These are phyloP conservation scores for Agonopterix alstromeriana DNA, from an alignment of 2,888 invertebrate genomes.

Conservation along the genomic window DNA sequence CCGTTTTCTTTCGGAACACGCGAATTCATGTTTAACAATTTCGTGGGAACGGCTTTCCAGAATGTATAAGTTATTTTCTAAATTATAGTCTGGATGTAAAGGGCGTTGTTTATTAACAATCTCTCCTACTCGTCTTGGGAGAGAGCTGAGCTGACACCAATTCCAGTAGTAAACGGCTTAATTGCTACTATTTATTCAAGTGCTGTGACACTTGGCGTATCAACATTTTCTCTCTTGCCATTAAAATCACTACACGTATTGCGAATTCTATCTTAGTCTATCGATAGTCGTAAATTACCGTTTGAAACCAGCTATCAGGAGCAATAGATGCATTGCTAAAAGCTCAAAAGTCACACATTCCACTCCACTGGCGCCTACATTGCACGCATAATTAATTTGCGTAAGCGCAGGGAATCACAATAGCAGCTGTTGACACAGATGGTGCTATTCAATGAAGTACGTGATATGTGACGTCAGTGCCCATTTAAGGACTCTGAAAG, in stretches of 20 bases:
- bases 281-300: constrained; percentile 28
- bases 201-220: constrained; percentile 20
- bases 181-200: constrained; percentile 21
- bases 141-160: constrained; percentile 19
- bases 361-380: constrained; percentile 34
- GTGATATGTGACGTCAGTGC: constrained; percentile 38
- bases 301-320: constrained; percentile 14
- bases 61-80: constrained; percentile 9
- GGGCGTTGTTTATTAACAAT: constrained; percentile 16
- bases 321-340: constrained; percentile 26
- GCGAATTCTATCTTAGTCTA: constrained; percentile 24
- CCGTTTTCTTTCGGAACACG: not conserved
- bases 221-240: constrained; percentile 24
- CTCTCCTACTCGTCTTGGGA: constrained; percentile 12
- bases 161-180: constrained; percentile 11
- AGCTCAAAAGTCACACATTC: constrained; percentile 19
- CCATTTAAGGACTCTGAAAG: constrained; percentile 22
- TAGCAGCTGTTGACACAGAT: constrained; percentile 56
- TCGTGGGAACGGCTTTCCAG: constrained; percentile 10
- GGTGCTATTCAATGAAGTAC: constrained; percentile 41
- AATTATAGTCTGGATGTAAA: constrained; percentile 11
- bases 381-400: constrained; percentile 49
- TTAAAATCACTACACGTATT: constrained; percentile 23
- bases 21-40: not conserved
- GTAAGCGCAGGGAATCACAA: constrained; percentile 52